Conservation (phyloP, 2,888 invertebrate species). For the Microchrysa polita region DNA sequence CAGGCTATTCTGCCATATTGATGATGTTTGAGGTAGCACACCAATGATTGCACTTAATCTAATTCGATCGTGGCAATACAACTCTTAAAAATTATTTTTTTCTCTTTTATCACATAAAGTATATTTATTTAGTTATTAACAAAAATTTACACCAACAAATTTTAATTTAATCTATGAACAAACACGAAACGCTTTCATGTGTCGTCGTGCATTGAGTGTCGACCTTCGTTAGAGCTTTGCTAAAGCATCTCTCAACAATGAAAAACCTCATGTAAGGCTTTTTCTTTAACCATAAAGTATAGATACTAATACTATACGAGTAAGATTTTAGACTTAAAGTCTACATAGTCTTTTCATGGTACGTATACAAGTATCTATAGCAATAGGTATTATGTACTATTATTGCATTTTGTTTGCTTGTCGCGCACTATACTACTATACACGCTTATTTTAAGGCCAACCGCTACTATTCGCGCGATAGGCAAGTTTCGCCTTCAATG, state of each 20-base stretch:
- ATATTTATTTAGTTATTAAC: too few relatives aligned
- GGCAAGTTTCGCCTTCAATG: constrained; percentile 1
- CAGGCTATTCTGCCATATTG: too few relatives aligned
- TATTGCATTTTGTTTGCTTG: constrained; percentile 9
- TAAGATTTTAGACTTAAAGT: background rate
- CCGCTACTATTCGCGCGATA: background rate
- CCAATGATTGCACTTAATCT: too few relatives aligned
- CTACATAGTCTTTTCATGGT: background rate
- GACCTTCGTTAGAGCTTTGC: constrained; percentile 53
- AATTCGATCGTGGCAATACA: too few relatives aligned
- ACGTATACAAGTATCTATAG: background rate
- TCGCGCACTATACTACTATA: constrained; percentile 7
- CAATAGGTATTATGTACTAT: background rate
- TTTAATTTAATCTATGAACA: constrained; percentile 13
- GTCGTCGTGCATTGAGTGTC: constrained; percentile 54
- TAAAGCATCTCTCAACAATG: constrained; percentile 49
- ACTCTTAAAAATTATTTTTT: too few relatives aligned
- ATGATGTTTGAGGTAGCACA: too few relatives aligned
- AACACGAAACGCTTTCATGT: constrained; percentile 40
- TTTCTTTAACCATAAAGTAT: background rate
- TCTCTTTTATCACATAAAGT: too few relatives aligned
- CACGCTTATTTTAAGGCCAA: constrained; percentile 34
- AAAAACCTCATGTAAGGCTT: constrained; percentile 3
- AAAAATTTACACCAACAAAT: too few relatives aligned
- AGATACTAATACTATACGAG: too few relatives aligned